These are phyloP conservation scores for Cremastobaeus sp. DNA, from an alignment of 2,888 invertebrate genomes.

Conservation along the genomic window DNA sequence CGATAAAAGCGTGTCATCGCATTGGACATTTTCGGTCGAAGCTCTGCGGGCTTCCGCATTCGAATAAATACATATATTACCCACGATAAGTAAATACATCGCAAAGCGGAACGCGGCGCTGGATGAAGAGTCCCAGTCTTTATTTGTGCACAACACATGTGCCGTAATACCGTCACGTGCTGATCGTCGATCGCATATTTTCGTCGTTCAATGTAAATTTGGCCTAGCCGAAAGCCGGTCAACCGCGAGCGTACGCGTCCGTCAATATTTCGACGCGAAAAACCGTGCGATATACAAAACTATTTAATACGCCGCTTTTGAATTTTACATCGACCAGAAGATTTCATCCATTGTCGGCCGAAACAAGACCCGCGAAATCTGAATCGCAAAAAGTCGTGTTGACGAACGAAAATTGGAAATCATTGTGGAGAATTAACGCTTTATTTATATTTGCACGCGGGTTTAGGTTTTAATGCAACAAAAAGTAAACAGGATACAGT, in stretches of 20 bases:
- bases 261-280: constrained; percentile 39
- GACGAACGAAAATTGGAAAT: constrained; percentile 10
- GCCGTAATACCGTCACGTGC: constrained; percentile 37
- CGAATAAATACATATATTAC: constrained; percentile 56
- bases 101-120: constrained; percentile 8
- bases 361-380: no score
- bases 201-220: constrained; percentile 71
- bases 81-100: constrained; percentile 35
- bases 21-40: constrained; percentile 20
- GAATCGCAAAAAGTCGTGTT: no score
- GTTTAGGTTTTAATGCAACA: constrained; percentile 56
- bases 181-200: constrained; percentile 64
- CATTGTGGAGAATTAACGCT: constrained; percentile 8
- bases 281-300: constrained; percentile 22
- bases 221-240: constrained; percentile 66
- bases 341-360: constrained; percentile 5
- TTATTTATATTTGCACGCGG: constrained; percentile 32
- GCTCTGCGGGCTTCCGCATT: constrained; percentile 39
- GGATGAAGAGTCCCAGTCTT: constrained; percentile 27
- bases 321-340: constrained; percentile 39
- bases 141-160: constrained; percentile 41
- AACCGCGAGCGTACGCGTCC: constrained; percentile 60
- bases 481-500: constrained; percentile 36
- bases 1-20: constrained; percentile 30
- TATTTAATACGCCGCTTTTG: constrained; percentile 35